Base-by-base conservation (phyloP, 2,888 invertebrate species). In the Erebia epiphron region DNA sequence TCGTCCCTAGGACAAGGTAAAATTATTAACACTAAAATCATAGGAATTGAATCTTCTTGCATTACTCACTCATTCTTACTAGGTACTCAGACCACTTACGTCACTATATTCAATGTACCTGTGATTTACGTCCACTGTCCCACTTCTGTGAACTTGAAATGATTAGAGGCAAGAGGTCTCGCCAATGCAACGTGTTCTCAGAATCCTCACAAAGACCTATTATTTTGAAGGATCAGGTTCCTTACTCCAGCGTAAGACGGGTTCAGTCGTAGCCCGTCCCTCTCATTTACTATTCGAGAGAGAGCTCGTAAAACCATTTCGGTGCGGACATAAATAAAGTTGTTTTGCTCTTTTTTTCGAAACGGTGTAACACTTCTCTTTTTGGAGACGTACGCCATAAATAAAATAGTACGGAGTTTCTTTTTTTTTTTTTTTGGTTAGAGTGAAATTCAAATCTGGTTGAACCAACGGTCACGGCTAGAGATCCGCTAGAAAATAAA, bases 241-340 rank as follows among this genome's bases (percentile, higher is more conserved):
- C 79, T 74, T 82, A 79, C 83, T 82, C 79, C 77, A 81, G 76
- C 73, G 81, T 71, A 71, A 75, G 80, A 87, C 77, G 76, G 80
- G 77, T 86, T 83, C 73, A 73, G 72, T 60, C 73, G 78, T 78
- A 73, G 63, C 46, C 78, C 75, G 69, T 86, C 89, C 79, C 84
- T 54, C 79, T 91, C 86, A 65, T 86, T 89, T 91, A 92, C 92
- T 89, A 92, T 87, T 85, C 82, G 86, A 88, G 86, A 85, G 86
- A 85, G 84, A 84, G 86, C 88, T 92, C 92, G 91, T 93, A 92
- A 90, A 92, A 89, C 85, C 83, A 87, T 87, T 92, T 87, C 86
- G 83, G 86, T 81, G 76, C 82, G 80, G 77, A 90, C 88, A 90
- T 89, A 91, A 92, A 90, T 89, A 91, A 92, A 91, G 85, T 86